These are phyloP conservation scores for Benitochromis conjunctus DNA, from an alignment of 2,113 vertebrate genomes.

Conservation along the genomic window DNA sequence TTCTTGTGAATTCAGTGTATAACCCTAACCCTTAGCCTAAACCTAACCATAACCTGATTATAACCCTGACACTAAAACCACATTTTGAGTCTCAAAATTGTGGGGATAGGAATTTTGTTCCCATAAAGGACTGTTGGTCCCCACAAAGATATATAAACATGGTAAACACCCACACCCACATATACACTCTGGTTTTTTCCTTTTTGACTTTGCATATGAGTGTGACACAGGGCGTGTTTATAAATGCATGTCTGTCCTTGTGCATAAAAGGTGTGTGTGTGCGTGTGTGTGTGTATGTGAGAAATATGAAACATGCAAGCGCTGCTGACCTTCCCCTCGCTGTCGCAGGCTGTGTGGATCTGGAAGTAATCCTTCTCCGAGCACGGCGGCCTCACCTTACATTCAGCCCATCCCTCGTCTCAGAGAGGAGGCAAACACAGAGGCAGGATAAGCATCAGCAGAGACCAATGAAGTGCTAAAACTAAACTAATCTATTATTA, in stretches of 20 bases:
- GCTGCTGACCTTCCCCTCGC: conserved; percentile 86
- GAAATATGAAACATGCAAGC: neutral
- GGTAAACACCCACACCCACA: neutral
- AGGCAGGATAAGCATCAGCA: neutral
- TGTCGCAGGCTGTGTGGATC: conserved; percentile 89
- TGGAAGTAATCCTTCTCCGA: conserved; percentile 90
- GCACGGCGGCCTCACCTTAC: conserved; percentile 82
- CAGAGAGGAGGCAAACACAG: neutral
- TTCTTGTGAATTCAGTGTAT: neutral
- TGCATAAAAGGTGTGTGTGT: neutral
- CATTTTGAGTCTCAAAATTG: neutral
- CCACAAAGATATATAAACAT: neutral
- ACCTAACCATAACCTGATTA: neutral
- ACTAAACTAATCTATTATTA: neutral
- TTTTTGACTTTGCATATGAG: neutral
- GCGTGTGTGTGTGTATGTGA: neutral
- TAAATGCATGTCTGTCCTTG: neutral
- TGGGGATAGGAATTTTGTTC: neutral
- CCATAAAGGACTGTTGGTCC: neutral
- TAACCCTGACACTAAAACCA: neutral
- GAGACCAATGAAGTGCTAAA: neutral
- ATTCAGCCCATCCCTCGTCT: conserved; percentile 87
- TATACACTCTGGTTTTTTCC: neutral
- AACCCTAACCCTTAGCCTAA: neutral
- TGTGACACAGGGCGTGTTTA: neutral